Conservation (phyloP, 2,888 invertebrate species). For the Leucozona laternaria region DNA sequence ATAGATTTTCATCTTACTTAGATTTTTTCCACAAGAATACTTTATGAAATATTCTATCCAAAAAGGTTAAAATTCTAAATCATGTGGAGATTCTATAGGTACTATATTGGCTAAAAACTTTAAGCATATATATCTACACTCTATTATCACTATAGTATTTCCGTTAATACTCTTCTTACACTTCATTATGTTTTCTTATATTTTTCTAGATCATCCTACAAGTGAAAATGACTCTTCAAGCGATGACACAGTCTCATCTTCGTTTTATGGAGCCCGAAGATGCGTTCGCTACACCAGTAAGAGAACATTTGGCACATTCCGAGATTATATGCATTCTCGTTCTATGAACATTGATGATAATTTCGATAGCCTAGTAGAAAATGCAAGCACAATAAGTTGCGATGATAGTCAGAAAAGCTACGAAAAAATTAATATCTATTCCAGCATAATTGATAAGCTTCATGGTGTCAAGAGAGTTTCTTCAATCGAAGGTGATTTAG, state of each 20-base stretch:
- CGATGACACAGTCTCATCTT: slow-evolving; percentile 83
- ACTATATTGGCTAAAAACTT: too few species aligned
- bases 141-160: too few species aligned
- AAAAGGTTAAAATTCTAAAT: too few species aligned
- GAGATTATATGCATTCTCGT: slow-evolving; percentile 83
- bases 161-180: neutral
- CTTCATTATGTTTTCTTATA: slow-evolving; percentile 23
- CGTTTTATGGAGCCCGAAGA: slow-evolving; percentile 83
- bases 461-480: slow-evolving; percentile 85
- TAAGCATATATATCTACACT: too few species aligned
- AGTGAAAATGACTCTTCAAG: slow-evolving; percentile 82
- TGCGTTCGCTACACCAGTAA: slow-evolving; percentile 84
- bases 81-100: too few species aligned
- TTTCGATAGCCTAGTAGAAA: slow-evolving; percentile 81
- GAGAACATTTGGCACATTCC: slow-evolving; percentile 83
- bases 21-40: too few species aligned
- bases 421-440: slow-evolving; percentile 84
- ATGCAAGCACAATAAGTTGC: slow-evolving; percentile 80
- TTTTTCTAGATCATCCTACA: slow-evolving; percentile 78
- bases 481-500: slow-evolving; percentile 80
- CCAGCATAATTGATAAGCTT: slow-evolving; percentile 85
- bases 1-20: too few species aligned
- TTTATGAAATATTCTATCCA: too few species aligned
- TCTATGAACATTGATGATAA: slow-evolving; percentile 82
- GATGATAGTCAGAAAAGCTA: slow-evolving; percentile 81